Conservation (phyloP, 2,797 vertebrate species). For the Syncerus caffer region DNA sequence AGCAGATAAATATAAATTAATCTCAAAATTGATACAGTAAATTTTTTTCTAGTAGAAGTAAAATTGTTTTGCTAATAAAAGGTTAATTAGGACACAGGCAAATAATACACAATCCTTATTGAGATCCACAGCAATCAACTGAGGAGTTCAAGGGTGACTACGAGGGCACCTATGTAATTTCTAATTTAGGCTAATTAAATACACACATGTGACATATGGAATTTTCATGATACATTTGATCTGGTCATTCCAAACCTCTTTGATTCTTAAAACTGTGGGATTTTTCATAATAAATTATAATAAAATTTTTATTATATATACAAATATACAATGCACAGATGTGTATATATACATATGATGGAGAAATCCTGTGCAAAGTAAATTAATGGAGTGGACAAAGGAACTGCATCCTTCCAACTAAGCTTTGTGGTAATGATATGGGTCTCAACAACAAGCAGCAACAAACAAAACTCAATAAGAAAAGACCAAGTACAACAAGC, state of each 20-base stretch:
- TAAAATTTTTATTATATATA: background rate
- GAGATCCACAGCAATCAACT: background rate
- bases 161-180: background rate
- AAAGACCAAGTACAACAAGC: background rate
- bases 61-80: conserved; percentile 18
- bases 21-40: conserved; percentile 37
- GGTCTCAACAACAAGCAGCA: background rate
- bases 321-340: background rate
- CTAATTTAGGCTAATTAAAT: conserved; percentile 5
- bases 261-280: background rate
- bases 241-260: background rate
- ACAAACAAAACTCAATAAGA: background rate
- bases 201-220: background rate
- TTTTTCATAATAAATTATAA: background rate
- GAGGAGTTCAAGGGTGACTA: background rate
- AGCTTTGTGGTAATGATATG: background rate
- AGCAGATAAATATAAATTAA: conserved; percentile 76
- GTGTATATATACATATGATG: background rate
- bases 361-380: background rate
- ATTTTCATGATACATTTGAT: background rate
- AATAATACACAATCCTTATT: conserved; percentile 1
- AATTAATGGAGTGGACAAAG: background rate
- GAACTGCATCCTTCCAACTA: background rate
- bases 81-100: conserved; percentile 9
- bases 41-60: conserved; percentile 56